These are phyloP conservation scores for crab-eating macaque (Macaca fascicularis) DNA, from an alignment of 2,113 vertebrate genomes.

Conservation along the genomic window DNA sequence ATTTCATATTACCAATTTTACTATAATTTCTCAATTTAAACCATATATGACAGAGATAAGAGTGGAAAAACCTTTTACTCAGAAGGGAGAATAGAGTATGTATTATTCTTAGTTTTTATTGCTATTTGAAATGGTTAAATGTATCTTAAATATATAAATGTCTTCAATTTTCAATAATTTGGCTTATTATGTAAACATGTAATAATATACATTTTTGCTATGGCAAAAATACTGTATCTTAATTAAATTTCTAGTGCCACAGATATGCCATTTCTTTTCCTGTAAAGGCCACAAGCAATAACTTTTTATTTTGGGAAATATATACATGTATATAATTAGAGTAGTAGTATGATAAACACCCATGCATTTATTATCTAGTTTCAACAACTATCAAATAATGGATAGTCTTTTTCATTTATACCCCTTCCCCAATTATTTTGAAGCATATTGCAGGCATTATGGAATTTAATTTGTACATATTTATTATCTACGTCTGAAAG, in stretches of 20 bases:
- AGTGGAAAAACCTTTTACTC: background rate
- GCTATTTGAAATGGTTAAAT: background rate
- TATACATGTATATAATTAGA: background rate
- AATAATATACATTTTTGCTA: conserved; percentile 30
- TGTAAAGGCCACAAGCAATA: background rate
- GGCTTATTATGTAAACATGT: conserved; percentile 39
- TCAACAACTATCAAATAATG: background rate
- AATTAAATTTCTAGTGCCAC: conserved; percentile 16
- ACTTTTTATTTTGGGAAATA: background rate
- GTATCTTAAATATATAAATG: background rate
- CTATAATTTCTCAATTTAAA: background rate
- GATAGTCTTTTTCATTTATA: background rate
- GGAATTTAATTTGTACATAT: background rate
- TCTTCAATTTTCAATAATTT: background rate
- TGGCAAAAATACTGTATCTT: conserved; percentile 6
- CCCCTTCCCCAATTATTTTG: background rate
- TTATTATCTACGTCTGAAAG: background rate
- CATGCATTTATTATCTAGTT: background rate
- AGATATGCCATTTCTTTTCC: background rate
- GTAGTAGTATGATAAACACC: background rate
- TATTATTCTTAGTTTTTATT: background rate
- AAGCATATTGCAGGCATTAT: background rate
- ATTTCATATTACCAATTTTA: background rate
- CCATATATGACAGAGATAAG: background rate
- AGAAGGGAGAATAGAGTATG: background rate